Percentiles rank a stretch among this genome's conserved stretches.
These are phyloP conservation scores for Batillaria attramentaria DNA, from an alignment of 1,140 invertebrate species.

Conservation along the genomic window DNA sequence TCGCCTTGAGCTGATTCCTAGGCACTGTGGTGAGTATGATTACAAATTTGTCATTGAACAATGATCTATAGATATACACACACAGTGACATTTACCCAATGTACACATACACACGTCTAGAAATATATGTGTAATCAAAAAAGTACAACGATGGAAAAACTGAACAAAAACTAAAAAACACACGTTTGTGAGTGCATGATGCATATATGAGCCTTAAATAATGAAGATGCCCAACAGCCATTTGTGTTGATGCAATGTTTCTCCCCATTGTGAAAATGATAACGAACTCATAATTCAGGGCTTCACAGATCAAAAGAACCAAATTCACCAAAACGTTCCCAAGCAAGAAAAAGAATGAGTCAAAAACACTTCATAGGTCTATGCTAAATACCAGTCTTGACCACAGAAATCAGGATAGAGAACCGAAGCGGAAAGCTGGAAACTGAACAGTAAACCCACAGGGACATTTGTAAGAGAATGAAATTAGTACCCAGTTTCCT, in stretches of 20 bases:
- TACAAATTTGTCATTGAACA: too few relatives aligned
- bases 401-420: too few relatives aligned
- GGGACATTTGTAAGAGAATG: too few relatives aligned
- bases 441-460: too few relatives aligned
- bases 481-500: constrained; percentile 58
- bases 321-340: not conserved
- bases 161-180: not conserved
- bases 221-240: too few relatives aligned
- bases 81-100: not conserved
- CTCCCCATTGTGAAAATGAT: not conserved
- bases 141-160: too few relatives aligned
- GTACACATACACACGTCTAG: not conserved
- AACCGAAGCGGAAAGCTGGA: too few relatives aligned
- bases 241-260: not conserved
- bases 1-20: too few relatives aligned
- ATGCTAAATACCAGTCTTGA: not conserved
- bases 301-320: not conserved
- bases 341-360: not conserved
- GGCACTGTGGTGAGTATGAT: too few relatives aligned
- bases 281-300: too few relatives aligned
- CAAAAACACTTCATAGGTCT: not conserved
- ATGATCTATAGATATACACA: not conserved
- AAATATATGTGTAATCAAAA: too few relatives aligned
- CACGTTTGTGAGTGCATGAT: not conserved
- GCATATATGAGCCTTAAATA: too few relatives aligned